Conservation (phyloP, 2,113 vertebrate genomes). For the Nanorana parkeri region DNA sequence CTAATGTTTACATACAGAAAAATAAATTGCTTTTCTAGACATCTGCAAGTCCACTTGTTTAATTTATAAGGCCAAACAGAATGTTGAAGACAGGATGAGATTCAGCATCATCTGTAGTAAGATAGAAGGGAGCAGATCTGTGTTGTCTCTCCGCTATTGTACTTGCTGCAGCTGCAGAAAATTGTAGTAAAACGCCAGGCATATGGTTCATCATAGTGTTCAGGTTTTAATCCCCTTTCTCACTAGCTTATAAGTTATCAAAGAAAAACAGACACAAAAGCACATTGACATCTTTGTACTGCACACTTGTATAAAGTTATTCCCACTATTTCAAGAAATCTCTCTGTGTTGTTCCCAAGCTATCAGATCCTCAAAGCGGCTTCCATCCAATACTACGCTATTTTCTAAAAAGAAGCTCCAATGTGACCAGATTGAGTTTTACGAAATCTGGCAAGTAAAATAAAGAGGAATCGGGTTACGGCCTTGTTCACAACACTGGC, state of each 20-base stretch:
- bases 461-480: slow-evolving; percentile 39
- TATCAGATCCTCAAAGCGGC: slow-evolving; percentile 53
- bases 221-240: slow-evolving; percentile 42
- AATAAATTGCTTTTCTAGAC: neutral
- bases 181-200: slow-evolving; percentile 2
- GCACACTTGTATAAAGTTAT: slow-evolving; percentile 40
- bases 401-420: slow-evolving; percentile 36
- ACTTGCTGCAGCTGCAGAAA: neutral
- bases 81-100: neutral
- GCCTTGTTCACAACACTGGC: neutral
- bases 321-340: slow-evolving; percentile 44
- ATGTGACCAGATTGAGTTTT: slow-evolving; percentile 37
- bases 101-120: neutral
- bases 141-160: neutral
- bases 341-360: slow-evolving; percentile 41
- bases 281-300: slow-evolving; percentile 48
- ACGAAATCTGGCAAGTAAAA: slow-evolving; percentile 42
- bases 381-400: slow-evolving; percentile 28
- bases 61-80: neutral
- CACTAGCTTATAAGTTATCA: slow-evolving; percentile 39
- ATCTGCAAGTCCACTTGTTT: neutral
- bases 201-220: slow-evolving; percentile 41
- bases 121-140: neutral
- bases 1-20: slow-evolving; percentile 15
- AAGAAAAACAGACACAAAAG: slow-evolving; percentile 41